A percentile compares a stretch with the other conserved stretches of the same genome.
These are phyloP conservation scores for Peromyscus nudipes DNA, from an alignment of 2,797 vertebrate species.

Conservation along the genomic window DNA sequence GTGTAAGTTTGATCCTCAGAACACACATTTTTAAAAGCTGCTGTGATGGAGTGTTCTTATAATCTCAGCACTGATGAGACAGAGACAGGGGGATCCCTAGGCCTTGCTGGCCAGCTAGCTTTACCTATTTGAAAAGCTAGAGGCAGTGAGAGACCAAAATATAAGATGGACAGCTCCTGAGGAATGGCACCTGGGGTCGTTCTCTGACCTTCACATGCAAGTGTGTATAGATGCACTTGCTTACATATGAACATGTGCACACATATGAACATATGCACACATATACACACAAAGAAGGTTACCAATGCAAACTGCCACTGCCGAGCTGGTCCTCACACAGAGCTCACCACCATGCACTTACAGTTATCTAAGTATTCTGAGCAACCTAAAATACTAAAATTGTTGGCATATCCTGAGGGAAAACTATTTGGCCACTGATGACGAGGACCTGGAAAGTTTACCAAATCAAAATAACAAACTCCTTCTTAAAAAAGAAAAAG, in stretches of 20 bases:
- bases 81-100: background rate
- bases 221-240: background rate
- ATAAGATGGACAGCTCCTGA: background rate
- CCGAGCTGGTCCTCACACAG: background rate
- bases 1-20: background rate
- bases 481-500: background rate
- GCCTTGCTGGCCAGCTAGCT: background rate
- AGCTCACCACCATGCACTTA: background rate
- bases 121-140: background rate
- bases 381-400: background rate
- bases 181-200: background rate
- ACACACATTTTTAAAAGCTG: background rate
- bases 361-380: background rate
- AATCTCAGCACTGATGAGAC: background rate
- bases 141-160: background rate
- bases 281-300: background rate
- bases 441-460: background rate
- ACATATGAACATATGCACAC: background rate
- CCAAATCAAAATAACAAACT: background rate
- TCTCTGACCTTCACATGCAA: background rate
- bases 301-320: background rate
- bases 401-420: background rate
- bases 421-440: background rate
- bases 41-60: background rate
- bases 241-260: background rate